Evolutionary conservation across 2,888 invertebrate genomes (phyloP), one percentile per base, ranked within the genome.

Genomic region (Volucella inflata): DNA sequence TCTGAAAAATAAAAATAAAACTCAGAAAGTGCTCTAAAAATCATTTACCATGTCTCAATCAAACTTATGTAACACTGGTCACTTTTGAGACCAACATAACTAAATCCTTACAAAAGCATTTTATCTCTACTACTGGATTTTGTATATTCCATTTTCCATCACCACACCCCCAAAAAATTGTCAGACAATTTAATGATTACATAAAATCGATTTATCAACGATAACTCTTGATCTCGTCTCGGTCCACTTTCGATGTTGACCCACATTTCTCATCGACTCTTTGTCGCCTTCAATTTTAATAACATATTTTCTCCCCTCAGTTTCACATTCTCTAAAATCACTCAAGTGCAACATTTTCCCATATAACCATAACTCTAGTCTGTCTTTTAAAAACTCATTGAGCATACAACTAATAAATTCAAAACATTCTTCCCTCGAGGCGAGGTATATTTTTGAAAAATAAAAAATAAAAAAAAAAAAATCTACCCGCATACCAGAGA

Each of bases 401-500:
- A 21, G 21, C 21, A 30, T 30, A 30, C 70, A 53, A 55, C 46
- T 72, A 82, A 65, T 67, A 67, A 67, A 78, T 78, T 67, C 67
- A 67, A 68, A 72, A 48, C 62, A 77, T 60, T 71, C 30, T 30
- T 30, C 6, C 68, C 46, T 10, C 44, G 59, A 30, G 36, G 14
- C 30, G 57, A 48, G 50, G 44, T 36, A 67, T 48, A 46, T 38
- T 64, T n/a, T n/a, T n/a, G n/a, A n/a, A n/a, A n/a, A n/a, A n/a
- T n/a, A n/a, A n/a, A 14, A 46, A 55, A 65, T 21, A 70, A 53
- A 72, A 65, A 59, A 59, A 38, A 62, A 70, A 14, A 59, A 38
- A 79, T 62, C 51, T 48, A 84, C 76, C 75, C 80, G 71, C 75
- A 80, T 84, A 76, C 75, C 50, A 1, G 40, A 48, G 60, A 68